Percentiles rank a stretch among this genome's conserved stretches.
Conservation (phyloP, 2,113 vertebrate genomes). For the Phyllopteryx taeniolatus region DNA sequence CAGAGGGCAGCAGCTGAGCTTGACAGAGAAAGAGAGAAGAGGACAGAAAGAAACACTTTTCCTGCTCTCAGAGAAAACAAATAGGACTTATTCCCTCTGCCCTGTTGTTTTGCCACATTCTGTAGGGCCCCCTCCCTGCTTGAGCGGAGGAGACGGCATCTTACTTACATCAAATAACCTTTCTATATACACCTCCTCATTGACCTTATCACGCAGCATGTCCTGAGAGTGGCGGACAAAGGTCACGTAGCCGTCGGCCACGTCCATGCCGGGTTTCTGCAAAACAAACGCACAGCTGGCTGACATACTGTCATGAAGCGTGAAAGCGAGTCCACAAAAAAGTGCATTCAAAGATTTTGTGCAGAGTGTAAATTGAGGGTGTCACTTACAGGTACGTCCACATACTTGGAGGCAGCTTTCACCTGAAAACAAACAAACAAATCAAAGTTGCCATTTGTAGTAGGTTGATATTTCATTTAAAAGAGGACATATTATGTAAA, state of each 20-base stretch:
- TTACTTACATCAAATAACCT: slow-evolving; percentile 99
- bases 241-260: slow-evolving; percentile 98
- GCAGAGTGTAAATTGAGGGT: neutral
- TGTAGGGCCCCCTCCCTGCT: slow-evolving; percentile 88
- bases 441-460: neutral
- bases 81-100: slow-evolving; percentile 99
- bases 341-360: neutral
- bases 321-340: neutral
- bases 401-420: slow-evolving; percentile 99
- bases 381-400: slow-evolving; percentile 98
- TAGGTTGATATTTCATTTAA: neutral
- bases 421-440: slow-evolving; percentile 78
- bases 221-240: slow-evolving; percentile 99
- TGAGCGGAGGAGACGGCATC: slow-evolving; percentile 91
- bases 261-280: slow-evolving; percentile 99
- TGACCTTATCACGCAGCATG: slow-evolving; percentile 99
- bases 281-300: slow-evolving; percentile 36
- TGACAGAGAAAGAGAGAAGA: slow-evolving; percentile 70
- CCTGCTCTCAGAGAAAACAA: slow-evolving; percentile 79
- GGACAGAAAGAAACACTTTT: slow-evolving; percentile 53
- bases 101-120: slow-evolving; percentile 99
- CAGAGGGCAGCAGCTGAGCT: slow-evolving; percentile 72
- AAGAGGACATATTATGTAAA: no score
- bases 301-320: neutral
- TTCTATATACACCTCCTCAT: slow-evolving; percentile 99